Evolutionary conservation across 2,113 vertebrate genomes (phyloP), one percentile per base, ranked within the genome.

Genomic region (Spea multiplicata): DNA sequence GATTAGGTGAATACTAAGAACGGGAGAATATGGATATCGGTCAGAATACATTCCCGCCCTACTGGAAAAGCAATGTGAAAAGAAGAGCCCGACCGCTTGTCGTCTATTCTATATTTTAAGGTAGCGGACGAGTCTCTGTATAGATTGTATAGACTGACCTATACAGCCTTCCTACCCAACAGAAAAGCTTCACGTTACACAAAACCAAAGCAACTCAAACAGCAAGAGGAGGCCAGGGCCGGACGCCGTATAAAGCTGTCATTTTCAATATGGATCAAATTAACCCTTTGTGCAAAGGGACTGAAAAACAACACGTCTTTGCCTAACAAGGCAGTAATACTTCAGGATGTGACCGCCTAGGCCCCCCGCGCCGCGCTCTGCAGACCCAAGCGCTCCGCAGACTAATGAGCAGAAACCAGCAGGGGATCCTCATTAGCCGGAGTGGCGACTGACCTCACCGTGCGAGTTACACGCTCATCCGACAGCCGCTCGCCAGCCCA

Each of bases 271-370:
- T 14, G 30, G 6, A 46, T 55, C 44, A 72, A 8, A 45, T 53
- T 44, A 55, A 44, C 70, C 70, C 70, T 16, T 16, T 13, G 8
- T 45, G 52, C 16, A 16, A 49, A 69, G 12, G 46, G 14, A 69
- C 46, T 8, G 9, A 10, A 6, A 8, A 53, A 50, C 14, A 44
- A n/a, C 48, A 71, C 16, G 9, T 48, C 49, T 16, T 6, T 5
- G 4, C 16, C 69, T 71, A 71, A 71, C 69, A 44, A 53, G 69
- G 16, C 49, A 44, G 44, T 46, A 48, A 69, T 48, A 68, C 66
- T 5, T 49, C 70, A 71, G 70, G 52, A 55, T 57, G 30, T 30
- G 10, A 5, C 53, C 6, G 9, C 53, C 30, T 10, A n/a, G 8
- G 5, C 61, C 16, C 17, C 4, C 55, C 10, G n/a, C n/a, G 16